Evolutionary conservation across 2,888 invertebrate genomes (phyloP).

Genomic region (Chloromyia formosa): DNA sequence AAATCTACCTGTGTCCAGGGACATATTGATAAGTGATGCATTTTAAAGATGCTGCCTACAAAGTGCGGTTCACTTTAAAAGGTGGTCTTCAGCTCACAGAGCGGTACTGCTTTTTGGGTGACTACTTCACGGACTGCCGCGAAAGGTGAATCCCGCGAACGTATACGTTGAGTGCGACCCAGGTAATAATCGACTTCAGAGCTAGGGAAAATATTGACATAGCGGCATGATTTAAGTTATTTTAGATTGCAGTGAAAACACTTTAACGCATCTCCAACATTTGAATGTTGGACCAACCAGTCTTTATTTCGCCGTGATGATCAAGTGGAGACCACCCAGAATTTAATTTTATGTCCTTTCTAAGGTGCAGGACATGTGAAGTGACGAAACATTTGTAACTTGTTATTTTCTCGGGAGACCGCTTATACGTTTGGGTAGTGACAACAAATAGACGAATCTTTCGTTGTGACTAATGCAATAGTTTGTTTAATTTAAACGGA

Average conservation of each 20-base stretch:
- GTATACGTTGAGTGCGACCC: constrained; percentile 25
- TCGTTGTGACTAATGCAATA: no score
- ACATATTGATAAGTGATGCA: no score
- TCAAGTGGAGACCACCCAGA: constrained; percentile 28
- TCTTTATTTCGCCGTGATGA: not conserved
- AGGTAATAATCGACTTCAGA: constrained; percentile 41
- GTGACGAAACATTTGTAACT: not conserved
- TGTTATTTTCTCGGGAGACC: not conserved
- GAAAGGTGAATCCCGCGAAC: no score
- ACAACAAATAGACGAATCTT: no score
- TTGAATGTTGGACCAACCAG: constrained; percentile 27
- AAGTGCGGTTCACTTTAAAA: no score
- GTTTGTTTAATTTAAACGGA: no score
- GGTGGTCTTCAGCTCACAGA: no score
- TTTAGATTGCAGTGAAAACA: constrained; percentile 44
- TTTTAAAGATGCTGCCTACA: no score
- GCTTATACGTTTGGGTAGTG: no score
- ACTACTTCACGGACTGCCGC: no score
- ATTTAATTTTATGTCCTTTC: not conserved
- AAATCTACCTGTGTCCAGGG: no score
- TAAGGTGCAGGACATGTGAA: not conserved
- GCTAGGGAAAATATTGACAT: constrained; percentile 49
- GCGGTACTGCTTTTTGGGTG: no score
- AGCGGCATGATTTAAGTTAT: constrained; percentile 48
- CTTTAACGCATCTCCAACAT: constrained; percentile 22